phyloP scores from a whole-genome alignment of 1,140 invertebrate species.

The Plectus sambesii region DNA sequence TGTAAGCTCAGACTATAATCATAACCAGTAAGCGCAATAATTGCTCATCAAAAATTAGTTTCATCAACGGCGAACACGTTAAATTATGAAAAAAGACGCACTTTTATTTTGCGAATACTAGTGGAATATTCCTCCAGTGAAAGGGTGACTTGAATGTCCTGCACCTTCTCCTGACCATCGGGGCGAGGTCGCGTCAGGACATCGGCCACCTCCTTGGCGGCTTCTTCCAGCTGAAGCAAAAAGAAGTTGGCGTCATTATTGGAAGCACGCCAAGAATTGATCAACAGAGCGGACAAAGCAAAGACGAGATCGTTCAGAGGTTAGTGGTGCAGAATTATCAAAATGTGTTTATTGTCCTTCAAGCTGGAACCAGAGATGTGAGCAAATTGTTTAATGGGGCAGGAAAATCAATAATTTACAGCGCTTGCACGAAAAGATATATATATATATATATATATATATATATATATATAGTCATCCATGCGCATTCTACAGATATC shows the following conservation, averaged over 20 bases:
- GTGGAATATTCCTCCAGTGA: constrained; percentile 70
- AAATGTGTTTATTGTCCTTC: too few species aligned
- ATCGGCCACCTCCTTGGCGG: constrained; percentile 89
- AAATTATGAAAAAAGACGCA: constrained; percentile 47
- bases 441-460: too few species aligned
- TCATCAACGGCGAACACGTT: constrained; percentile 1
- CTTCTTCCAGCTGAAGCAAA: constrained; percentile 70
- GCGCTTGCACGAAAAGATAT: too few species aligned
- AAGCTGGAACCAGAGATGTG: too few species aligned
- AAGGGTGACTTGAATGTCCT: constrained; percentile 86
- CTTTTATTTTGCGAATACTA: constrained; percentile 72
- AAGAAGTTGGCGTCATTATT: constrained; percentile 21
- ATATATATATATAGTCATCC: too few species aligned
- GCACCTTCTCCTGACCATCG: constrained; percentile 72
- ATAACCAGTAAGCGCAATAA: neutral
- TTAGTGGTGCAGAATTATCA: too few species aligned
- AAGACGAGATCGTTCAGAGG: neutral
- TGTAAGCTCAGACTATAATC: too few species aligned
- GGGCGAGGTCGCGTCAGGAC: constrained; percentile 83
- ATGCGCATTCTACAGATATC: neutral
- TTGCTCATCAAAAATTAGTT: constrained; percentile 1
- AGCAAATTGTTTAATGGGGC: too few species aligned
- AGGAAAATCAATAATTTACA: too few species aligned
- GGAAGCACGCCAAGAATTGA: neutral
- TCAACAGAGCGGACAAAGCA: neutral